A percentile compares a stretch with the other conserved stretches of the same genome.
These are phyloP conservation scores for Athalia rosae DNA, from an alignment of 2,888 invertebrate species.

Conservation along the genomic window DNA sequence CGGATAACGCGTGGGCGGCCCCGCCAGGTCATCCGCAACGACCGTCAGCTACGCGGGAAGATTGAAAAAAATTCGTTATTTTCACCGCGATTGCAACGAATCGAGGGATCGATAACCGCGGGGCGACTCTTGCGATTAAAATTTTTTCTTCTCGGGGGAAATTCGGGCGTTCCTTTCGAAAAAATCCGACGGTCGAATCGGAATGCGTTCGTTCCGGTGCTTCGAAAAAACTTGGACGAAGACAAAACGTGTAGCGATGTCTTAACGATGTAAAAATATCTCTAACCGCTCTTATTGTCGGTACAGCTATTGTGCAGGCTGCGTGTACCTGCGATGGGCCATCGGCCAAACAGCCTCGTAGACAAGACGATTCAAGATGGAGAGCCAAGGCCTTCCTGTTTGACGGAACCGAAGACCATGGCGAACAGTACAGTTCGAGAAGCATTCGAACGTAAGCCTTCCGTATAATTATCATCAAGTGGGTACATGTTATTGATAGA, in stretches of 20 bases:
- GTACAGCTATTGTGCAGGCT: no score
- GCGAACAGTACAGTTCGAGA: neutral
- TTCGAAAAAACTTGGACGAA: neutral
- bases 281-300: neutral
- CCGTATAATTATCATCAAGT: no score
- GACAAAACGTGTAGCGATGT: neutral
- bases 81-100: no score
- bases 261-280: slow-evolving; percentile 27
- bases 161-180: no score
- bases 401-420: neutral
- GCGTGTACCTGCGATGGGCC: slow-evolving; percentile 20
- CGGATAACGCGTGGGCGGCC: slow-evolving; percentile 17
- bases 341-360: slow-evolving; percentile 33
- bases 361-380: slow-evolving; percentile 10
- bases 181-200: no score
- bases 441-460: neutral
- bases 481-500: no score
- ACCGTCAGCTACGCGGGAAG: neutral
- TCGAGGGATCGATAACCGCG: no score
- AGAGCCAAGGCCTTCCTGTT: slow-evolving; percentile 36
- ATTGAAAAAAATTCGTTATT: neutral
- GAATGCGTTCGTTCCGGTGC: neutral
- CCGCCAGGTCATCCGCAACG: slow-evolving; percentile 25
- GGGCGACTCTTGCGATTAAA: no score
- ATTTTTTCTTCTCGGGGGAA: no score